Evolutionary conservation across 2,113 vertebrate species (phyloP), one percentile per base, ranked within the genome.

Genomic region (Myotis davidii): DNA sequence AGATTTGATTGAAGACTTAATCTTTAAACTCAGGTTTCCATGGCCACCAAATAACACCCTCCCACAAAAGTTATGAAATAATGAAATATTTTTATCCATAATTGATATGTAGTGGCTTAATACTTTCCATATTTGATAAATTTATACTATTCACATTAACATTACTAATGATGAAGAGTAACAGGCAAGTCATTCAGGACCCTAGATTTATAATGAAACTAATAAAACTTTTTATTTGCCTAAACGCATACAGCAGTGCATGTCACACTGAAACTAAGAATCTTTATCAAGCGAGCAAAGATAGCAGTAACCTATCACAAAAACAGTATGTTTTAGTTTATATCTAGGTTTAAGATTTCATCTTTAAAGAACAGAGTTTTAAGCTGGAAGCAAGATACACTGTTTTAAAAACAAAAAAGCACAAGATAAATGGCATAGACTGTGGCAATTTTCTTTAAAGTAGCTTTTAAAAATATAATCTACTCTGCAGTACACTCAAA

Each of bases 401-500:
- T 96, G 90, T 97, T 98, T 96, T 81, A 86, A 96, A 97, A 98
- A 95, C 85, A 97, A 97, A 97, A 98, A 95, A 97, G 89, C 87
- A 95, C 95, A 86, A 94, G 82, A 95, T 97, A 97, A 97, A 79
- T 97, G 96, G 94, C 59, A 95, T 72, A 96, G 61, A 97, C 84
- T 95, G 77, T 67, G 65, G 88, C 7, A 77, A 94, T 97, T 98
- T 97, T 97, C 94, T 95, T 98, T 96, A 98, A 96, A 45, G 14
- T 0, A 85, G 86, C 42, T 93, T 98, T 97, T 95, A 89, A 91
- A 97, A 95, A 94, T 88, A 92, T 29, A 93, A 84, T 92, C 64
- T 82, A 92, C 61, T 78, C 88, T 91, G 59, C 11, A 94, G 83
- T 92, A 83, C 6, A 73, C 52, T 96, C 0, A 88, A 94, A 93